Evolutionary conservation across 2,797 vertebrate species (phyloP), one percentile per base, ranked within the genome.

Genomic region (Margarornis squamiger): DNA sequence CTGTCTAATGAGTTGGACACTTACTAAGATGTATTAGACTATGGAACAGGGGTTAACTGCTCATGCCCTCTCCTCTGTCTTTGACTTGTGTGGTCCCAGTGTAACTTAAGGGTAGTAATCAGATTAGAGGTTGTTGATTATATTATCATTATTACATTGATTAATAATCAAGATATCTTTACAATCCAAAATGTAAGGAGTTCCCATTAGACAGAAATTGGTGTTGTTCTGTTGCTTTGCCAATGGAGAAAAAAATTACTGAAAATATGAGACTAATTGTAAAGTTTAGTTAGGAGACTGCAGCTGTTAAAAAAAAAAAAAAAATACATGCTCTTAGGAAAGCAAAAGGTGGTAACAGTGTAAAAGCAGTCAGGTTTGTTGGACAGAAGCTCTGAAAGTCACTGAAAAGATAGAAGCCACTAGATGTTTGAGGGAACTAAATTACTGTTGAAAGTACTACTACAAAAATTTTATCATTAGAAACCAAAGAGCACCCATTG

Each of bases 11-110:
- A 95, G 83, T 75, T 90, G 62, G 65, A 93, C 83, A 85, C 58
- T 95, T 96, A 90, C 88, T 74, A 95, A 95, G 93, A 95, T 87
- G 30, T 91, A 93, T 95, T 94, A 81, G 88, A 67, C 75, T 77
- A 20, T 54, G 43, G 88, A 94, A 63, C 67, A 77, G 68, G 87
- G 89, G 73, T 93, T 97, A 96, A 95, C 91, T 78, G 76, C 41
- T 92, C 59, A 82, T 74, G 73, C 45, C 58, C 83, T 86, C 61
- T 91, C 63, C 61, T 94, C 89, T 79, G 59, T 87, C 61, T 92
- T 78, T 94, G 57, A 81, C 84, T 89, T 94, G 87, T 95, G 86
- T 94, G 95, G 92, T 93, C 87, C 27, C 36, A 68, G 19, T 2
- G 0, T 91, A 93, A 93, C 61, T 91, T 95, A 91, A 91, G 49